Percentiles rank a stretch among this genome's conserved stretches.
Conservation (phyloP, 1,140 invertebrate genomes). For the Macrotrachela quadricornifera region DNA sequence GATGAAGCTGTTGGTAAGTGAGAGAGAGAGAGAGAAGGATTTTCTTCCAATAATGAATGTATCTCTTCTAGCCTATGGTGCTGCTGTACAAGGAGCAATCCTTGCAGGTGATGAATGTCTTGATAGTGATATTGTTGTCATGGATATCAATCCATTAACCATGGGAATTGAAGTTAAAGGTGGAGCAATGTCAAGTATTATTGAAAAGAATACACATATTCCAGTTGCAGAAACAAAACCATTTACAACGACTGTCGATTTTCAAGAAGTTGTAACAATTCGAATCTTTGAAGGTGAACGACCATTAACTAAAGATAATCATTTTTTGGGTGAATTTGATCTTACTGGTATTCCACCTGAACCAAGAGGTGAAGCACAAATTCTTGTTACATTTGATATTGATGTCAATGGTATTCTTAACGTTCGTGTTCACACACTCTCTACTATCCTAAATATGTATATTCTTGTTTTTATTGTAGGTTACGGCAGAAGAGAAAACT, state of each 20-base stretch:
- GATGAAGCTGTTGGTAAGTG: constrained; percentile 48
- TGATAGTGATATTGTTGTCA: not conserved
- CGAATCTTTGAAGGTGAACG: constrained; percentile 66
- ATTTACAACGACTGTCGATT: constrained; percentile 31
- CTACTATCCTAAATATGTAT: not conserved
- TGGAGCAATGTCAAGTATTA: not conserved
- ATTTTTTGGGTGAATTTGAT: constrained; percentile 64
- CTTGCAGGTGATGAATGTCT: constrained; percentile 13
- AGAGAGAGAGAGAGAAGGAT: no score
- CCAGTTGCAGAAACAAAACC: constrained; percentile 20
- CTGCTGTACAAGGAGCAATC: constrained; percentile 45
- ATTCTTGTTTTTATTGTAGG: no score
- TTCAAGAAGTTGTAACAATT: constrained; percentile 49
- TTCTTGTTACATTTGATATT: constrained; percentile 6
- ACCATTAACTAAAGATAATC: constrained; percentile 75
- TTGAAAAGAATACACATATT: no score
- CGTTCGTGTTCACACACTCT: not conserved
- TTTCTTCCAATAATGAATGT: no score
- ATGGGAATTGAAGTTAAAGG: constrained; percentile 3
- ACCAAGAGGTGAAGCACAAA: constrained; percentile 63
- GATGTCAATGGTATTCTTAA: not conserved
- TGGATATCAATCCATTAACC: constrained; percentile 9
- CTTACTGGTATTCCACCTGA: constrained; percentile 65
- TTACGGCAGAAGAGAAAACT: no score
- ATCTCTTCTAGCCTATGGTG: constrained; percentile 70